Percentiles rank a stretch among this genome's conserved stretches.
phyloP scores from a whole-genome alignment of 1,140 invertebrate species.

The Tyrophagus putrescentiae region DNA sequence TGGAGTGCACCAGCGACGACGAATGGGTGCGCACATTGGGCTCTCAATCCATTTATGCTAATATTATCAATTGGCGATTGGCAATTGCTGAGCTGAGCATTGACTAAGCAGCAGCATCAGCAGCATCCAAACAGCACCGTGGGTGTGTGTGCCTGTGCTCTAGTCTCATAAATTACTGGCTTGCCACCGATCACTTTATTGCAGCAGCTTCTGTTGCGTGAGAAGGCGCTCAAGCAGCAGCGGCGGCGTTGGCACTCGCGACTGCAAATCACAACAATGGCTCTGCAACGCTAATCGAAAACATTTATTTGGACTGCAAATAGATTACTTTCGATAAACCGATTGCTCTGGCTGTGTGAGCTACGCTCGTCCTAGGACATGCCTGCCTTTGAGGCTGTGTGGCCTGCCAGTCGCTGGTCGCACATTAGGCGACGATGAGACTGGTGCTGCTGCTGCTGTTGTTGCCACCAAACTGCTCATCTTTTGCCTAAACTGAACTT shows the following conservation, averaged over 20 bases:
- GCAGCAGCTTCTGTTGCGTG: constrained; percentile 1
- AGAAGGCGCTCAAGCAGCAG: not conserved
- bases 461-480: too few relatives aligned
- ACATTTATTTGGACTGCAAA: constrained; percentile 15
- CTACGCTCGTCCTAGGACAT: not conserved
- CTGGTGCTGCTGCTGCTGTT: too few relatives aligned
- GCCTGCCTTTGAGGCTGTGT: too few relatives aligned
- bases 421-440: too few relatives aligned
- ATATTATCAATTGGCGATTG: constrained; percentile 1
- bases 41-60: not conserved
- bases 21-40: not conserved
- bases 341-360: not conserved
- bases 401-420: too few relatives aligned
- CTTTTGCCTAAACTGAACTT: too few relatives aligned
- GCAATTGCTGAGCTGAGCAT: not conserved
- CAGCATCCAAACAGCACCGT: too few relatives aligned
- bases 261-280: constrained; percentile 9
- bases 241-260: too few relatives aligned
- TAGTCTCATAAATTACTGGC: too few relatives aligned
- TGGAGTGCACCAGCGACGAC: not conserved
- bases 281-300: constrained; percentile 2
- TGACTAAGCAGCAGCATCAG: not conserved
- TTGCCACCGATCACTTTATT: too few relatives aligned
- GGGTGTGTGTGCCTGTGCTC: too few relatives aligned
- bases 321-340: constrained; percentile 11